A percentile compares a stretch with the other conserved stretches of the same genome.
These are phyloP conservation scores for Sturnira hondurensis DNA, from an alignment of 2,113 vertebrate genomes.

Conservation along the genomic window DNA sequence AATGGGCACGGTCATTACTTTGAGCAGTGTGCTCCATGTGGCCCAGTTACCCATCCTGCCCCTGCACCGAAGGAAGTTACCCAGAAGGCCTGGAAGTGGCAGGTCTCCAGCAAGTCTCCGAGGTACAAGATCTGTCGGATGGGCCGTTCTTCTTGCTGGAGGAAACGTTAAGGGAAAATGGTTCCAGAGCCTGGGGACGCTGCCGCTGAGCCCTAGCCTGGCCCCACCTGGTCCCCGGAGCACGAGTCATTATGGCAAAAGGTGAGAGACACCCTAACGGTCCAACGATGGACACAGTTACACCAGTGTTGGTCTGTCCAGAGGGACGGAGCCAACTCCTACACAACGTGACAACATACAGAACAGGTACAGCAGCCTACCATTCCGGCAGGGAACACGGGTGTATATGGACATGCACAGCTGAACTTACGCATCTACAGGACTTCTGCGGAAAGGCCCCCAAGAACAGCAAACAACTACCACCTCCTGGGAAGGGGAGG, in stretches of 20 bases:
- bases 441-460: not conserved
- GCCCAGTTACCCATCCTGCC: not conserved
- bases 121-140: conserved; percentile 94
- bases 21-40: rapidly evolving
- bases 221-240: rapidly evolving
- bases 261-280: not conserved
- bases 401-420: not conserved
- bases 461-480: not conserved
- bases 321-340: not conserved
- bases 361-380: rapidly evolving
- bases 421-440: rapidly evolving
- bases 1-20: rapidly evolving
- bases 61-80: conserved; percentile 72
- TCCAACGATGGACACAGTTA: rapidly evolving
- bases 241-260: not conserved
- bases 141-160: conserved; percentile 91
- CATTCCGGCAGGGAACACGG: not conserved
- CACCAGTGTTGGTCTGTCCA: not conserved
- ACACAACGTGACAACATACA: rapidly evolving
- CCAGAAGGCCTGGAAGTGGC: conserved; percentile 96
- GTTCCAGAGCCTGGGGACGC: rapidly evolving
- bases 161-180: conserved; percentile 62
- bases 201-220: rapidly evolving
- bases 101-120: conserved; percentile 93
- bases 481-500: not conserved